Base-by-base conservation (phyloP, 2,113 vertebrate genomes). In the Hypocryptadius cinnamomeus region DNA sequence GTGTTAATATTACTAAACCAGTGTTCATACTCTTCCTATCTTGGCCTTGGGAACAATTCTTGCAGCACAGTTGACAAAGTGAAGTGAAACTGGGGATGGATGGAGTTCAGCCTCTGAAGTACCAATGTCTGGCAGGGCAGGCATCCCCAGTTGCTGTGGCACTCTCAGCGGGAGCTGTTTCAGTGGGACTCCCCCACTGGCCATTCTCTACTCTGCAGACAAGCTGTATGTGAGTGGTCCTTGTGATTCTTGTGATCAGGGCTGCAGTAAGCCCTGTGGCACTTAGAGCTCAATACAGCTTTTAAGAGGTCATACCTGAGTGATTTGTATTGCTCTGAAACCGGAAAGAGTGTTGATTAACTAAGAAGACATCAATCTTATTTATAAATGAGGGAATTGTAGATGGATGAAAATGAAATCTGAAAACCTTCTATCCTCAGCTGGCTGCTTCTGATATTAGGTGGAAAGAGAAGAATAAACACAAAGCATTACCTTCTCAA, bases 391-490 rank as follows among this genome's bases (percentile, higher is more conserved):
- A 76, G 48, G 30, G 25, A 92, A 50, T 31, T 85, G 12, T 40
- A 83, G 60, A 70, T 2, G 3, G 44, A 68, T 57, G 28, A 78
- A 87, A 93, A 80, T 78, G 48, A 84, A 91, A 79, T 64, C 61
- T 16, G 72, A 83, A 95, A 94, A 64, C 48, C 44, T 79, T 76
- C 64, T 61, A 37, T 90, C 37, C 44, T 40, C 79, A 92, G 45
- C 64, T 88, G 93, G n/a, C 64, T 94, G 85, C 87, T 89, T 96
- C 72, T 86, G 74, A 47, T 90, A 64, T 61, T 95, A 94, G 83
- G 72, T 76, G 72, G 60, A 79, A 83, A 85, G 24, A 44, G 64
- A 81, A 89, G 73, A 63, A 65, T 72, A 94, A 93, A 86, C 70
- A 92, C 78, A 96, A 88, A 93, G 27, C 69, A 72, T 82, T 96